phyloP scores from a whole-genome alignment of 2,888 invertebrate genomes.

The Nymphalis polychloros region DNA sequence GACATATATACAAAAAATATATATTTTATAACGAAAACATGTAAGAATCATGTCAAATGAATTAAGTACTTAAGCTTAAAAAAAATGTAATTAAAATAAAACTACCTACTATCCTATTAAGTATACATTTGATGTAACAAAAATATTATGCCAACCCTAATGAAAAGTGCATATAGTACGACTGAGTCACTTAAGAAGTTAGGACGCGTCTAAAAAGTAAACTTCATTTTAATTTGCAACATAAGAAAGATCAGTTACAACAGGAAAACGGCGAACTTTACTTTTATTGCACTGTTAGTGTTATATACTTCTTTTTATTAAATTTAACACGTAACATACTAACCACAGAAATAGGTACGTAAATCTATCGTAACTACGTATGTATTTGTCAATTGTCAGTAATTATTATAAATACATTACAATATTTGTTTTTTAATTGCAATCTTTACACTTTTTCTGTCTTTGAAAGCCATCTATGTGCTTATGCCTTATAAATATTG shows the following conservation, averaged over 20 bases:
- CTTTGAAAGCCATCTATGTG: neutral
- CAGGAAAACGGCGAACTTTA: slow-evolving; percentile 5
- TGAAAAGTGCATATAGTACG: slow-evolving; percentile 11
- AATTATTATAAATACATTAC: too few relatives aligned
- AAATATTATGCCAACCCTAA: slow-evolving; percentile 2
- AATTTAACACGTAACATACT: neutral
- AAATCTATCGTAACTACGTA: too few relatives aligned
- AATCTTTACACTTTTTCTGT: neutral
- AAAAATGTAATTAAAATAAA: neutral
- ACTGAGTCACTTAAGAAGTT: slow-evolving; percentile 10
- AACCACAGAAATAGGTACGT: neutral
- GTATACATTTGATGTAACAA: neutral
- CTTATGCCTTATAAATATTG: neutral
- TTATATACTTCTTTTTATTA: neutral
- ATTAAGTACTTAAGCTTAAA: too few relatives aligned
- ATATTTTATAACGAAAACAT: too few relatives aligned
- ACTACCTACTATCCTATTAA: neutral
- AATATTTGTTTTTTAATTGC: too few relatives aligned
- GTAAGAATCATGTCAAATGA: too few relatives aligned
- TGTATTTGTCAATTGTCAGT: neutral
- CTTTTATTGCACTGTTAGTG: neutral
- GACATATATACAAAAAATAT: too few relatives aligned
- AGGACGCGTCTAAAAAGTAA: slow-evolving; percentile 8
- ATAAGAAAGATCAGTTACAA: slow-evolving; percentile 4
- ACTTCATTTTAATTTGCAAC: slow-evolving; percentile 13